phyloP scores from a whole-genome alignment of 2,797 vertebrate species.

The Alcedo quadribrachys region DNA sequence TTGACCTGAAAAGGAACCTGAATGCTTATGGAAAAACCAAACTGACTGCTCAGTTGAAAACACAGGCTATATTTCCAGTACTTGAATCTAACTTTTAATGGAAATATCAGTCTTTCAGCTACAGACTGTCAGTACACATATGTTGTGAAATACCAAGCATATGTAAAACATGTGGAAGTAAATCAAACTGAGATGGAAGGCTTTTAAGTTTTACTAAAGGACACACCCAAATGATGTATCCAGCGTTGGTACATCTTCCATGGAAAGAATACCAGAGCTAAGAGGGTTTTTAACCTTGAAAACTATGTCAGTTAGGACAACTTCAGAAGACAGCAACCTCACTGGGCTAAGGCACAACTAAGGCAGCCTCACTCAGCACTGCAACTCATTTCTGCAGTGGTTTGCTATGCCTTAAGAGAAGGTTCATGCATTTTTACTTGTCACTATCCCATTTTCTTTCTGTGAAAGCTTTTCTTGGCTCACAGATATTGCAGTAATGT shows the following conservation, averaged over 20 bases:
- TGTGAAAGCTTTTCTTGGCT: background rate
- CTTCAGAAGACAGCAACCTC: background rate
- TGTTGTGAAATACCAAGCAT: background rate
- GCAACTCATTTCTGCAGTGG: background rate
- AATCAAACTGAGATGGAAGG: background rate
- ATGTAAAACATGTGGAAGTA: background rate
- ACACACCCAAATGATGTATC: background rate
- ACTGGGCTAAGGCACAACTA: background rate
- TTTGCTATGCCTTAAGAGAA: background rate
- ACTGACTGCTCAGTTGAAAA: background rate
- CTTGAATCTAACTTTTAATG: background rate
- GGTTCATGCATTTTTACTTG: background rate
- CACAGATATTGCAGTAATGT: background rate
- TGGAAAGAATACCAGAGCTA: background rate
- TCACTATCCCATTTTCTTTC: background rate
- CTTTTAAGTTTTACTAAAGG: background rate
- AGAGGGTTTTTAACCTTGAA: background rate
- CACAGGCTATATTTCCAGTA: background rate
- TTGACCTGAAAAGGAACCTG: background rate
- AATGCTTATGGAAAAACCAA: rapidly evolving
- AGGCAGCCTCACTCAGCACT: background rate
- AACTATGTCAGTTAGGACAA: background rate
- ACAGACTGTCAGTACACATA: background rate
- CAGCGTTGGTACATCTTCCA: background rate
- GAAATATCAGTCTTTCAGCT: background rate